Evolutionary conservation across 2,888 invertebrate genomes (phyloP), one percentile per base, ranked within the genome.

Genomic region (Psococerastis gibbosa): DNA sequence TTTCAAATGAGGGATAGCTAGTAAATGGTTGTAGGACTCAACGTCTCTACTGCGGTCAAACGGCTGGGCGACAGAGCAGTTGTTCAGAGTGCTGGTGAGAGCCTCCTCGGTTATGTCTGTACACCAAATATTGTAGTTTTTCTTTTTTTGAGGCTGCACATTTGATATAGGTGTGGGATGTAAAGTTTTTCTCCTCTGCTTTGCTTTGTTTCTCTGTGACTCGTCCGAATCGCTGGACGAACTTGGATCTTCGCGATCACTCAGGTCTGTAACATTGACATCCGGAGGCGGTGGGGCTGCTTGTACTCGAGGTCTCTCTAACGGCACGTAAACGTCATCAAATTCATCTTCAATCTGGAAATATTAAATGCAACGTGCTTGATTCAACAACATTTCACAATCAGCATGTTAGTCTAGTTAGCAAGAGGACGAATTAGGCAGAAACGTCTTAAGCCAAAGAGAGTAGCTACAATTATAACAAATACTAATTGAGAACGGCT

Each of bases 41-140:
- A 83, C 78, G 57, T 65, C 69, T 18, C 76, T 63, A 43, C 67
- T 76, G 64, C 58, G 56, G 44, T 70, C 76, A 59, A 68, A 69
- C 57, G 65, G 73, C 60, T 62, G 69, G 54, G 75, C 73, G 8
- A 87, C 83, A 60, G 78, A 81, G 61, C 82, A 82, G 33, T 73
- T 73, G 9, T 75, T 73, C 63, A 88, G 70, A 52, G 81, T 77
- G 56, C 84, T 79, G 20, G 79, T 76, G 43, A 88, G 61, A 0
- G 78, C 68, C 51, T 85, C 84, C 57, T 87, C 85, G 64, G 84
- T 75, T n/a, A 69, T 60, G 48, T 69, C 67, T 2, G 64, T 63
- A 50, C 70, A 67, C 87, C 87, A 88, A 50, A 87, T 70, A 59
- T 80, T 79, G 55, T 83, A 84, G 59, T 78, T 78, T 45, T 74